Evolutionary conservation across 2,888 invertebrate species (phyloP).

Genomic region (Isoperla grammatica): DNA sequence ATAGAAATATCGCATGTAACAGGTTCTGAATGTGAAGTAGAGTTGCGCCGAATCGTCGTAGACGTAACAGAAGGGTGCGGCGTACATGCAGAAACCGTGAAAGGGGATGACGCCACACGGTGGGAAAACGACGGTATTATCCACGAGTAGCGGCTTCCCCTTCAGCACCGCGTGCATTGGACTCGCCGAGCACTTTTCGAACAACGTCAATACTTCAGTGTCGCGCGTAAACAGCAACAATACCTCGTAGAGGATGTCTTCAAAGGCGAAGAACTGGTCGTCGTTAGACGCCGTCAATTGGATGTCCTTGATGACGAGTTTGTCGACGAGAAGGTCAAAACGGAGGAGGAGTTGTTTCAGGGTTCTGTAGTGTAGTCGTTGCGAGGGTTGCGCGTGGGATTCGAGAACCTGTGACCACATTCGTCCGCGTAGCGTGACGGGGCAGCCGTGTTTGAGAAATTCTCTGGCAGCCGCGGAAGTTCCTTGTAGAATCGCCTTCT

Average conservation of each 20-base stretch:
- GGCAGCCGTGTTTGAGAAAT: slow-evolving; percentile 80
- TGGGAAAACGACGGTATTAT: slow-evolving; percentile 74
- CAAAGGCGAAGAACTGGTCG: slow-evolving; percentile 96
- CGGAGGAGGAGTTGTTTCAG: slow-evolving; percentile 77
- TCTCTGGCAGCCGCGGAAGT: slow-evolving; percentile 88
- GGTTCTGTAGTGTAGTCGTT: slow-evolving; percentile 62
- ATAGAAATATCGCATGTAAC: slow-evolving; percentile 89
- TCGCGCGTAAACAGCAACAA: slow-evolving; percentile 91
- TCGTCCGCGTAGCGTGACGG: slow-evolving; percentile 69
- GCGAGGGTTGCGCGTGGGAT: background rate
- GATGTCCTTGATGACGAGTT: slow-evolving; percentile 92
- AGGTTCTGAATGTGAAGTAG: slow-evolving; percentile 85
- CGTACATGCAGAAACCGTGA: slow-evolving; percentile 97
- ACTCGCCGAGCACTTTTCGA: slow-evolving; percentile 50
- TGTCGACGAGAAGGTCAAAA: slow-evolving; percentile 89
- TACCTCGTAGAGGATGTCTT: slow-evolving; percentile 90
- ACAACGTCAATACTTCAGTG: slow-evolving; percentile 66
- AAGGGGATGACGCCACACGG: slow-evolving; percentile 94
- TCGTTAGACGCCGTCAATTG: slow-evolving; percentile 95
- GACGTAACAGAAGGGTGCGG: slow-evolving; percentile 90
- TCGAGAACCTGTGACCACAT: slow-evolving; percentile 87
- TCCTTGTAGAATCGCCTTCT: slow-evolving; percentile 50
- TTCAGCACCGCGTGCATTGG: slow-evolving; percentile 71
- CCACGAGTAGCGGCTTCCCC: slow-evolving; percentile 60
- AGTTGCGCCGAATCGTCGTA: slow-evolving; percentile 82